These are phyloP conservation scores for Ophiothrix spiculata DNA, from an alignment of 35 echinoderm and acorn worm genomes.

Conservation along the genomic window DNA sequence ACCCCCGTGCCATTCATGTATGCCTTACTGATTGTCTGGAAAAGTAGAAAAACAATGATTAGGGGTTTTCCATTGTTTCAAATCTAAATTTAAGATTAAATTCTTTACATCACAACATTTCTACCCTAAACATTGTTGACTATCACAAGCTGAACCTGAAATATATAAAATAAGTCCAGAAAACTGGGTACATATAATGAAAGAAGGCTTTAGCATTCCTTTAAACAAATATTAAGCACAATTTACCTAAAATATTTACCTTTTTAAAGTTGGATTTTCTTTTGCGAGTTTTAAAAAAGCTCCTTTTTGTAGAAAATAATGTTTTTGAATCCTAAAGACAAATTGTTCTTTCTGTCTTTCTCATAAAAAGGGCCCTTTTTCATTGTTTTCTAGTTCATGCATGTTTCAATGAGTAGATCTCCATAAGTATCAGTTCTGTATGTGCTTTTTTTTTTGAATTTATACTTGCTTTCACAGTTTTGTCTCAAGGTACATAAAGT, in stretches of 20 bases:
- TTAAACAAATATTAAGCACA: not conserved
- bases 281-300: too few relatives aligned
- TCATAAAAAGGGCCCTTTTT: too few relatives aligned
- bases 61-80: not conserved
- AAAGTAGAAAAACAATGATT: conserved; percentile 9
- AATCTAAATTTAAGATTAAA: not conserved
- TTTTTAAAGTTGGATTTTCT: too few relatives aligned
- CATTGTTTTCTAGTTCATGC: too few relatives aligned
- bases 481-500: too few relatives aligned
- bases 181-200: not conserved
- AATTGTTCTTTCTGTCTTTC: too few relatives aligned
- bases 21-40: conserved; percentile 81
- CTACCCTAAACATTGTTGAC: not conserved
- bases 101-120: not conserved
- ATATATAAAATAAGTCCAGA: not conserved
- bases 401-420: too few relatives aligned
- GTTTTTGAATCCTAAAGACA: too few relatives aligned
- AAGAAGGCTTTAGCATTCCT: not conserved
- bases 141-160: not conserved
- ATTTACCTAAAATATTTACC: not conserved
- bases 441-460: too few relatives aligned
- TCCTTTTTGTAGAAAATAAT: too few relatives aligned
- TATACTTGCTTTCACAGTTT: too few relatives aligned
- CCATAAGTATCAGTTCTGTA: too few relatives aligned
- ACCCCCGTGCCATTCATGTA: conserved; percentile 86